Base-by-base conservation (phyloP, 2,797 vertebrate genomes). In the Jordanella pulchra region DNA sequence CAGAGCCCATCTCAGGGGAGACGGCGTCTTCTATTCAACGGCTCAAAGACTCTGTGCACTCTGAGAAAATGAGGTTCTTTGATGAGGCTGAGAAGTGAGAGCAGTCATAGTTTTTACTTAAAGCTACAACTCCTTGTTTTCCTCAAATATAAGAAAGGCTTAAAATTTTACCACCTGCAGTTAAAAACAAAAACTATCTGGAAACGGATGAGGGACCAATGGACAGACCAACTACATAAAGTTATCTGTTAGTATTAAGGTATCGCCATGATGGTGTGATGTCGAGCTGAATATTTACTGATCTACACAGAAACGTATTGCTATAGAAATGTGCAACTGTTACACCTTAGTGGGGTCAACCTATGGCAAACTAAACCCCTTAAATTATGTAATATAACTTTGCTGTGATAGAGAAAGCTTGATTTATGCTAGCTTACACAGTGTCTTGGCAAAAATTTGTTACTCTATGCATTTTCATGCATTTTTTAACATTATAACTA, bases 21-120 rank as follows among this genome's bases (percentile, higher is more conserved):
- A 90, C 93, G 1, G 93, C 92, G 3, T 91, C 90, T 6, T 94
- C 93, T 12, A 88, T 95, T 70, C 89, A 90, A 69, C 91, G 86
- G 35, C 84, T 95, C 21, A 93, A 56, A 87, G 90, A 95, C 73
- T 88, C 91, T 3, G 87, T 95, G 76, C 94, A 95, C 86, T 78
- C 87, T 28, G 94, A 95, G 63, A 95, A 95, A 89, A 94, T 95
- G 88, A 92, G 53, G 81, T 95, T 95, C 89, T 95, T 94, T 80
- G 93, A 95, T 21, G 86, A 76, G 15, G 82, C 75, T 23, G 84
- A 92, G 60, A 86, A 90, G 80, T 92, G 60, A 72, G 87, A 78
- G 27, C 18, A 23, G 17, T 21, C 1, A 39, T 50, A 65, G 69
- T 70, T 45, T 1, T 28, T 4, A 28, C 42, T 11, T 65, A 48